These are phyloP conservation scores for Crotalus helleri DNA, from an alignment of 2,113 vertebrate genomes.

Conservation along the genomic window DNA sequence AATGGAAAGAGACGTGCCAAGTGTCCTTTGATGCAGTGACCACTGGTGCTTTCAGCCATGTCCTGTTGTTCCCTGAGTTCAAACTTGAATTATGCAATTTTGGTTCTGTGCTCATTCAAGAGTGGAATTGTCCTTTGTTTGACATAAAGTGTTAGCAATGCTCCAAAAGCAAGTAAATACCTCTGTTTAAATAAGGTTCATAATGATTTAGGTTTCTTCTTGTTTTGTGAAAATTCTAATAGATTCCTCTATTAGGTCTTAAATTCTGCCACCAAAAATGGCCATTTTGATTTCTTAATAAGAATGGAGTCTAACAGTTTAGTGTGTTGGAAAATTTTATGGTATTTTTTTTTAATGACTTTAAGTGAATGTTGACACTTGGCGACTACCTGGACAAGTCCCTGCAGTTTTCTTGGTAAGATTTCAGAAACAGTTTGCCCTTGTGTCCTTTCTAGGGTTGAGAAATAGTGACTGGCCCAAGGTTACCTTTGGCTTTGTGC, in stretches of 20 bases:
- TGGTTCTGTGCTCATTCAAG: slow-evolving; percentile 44
- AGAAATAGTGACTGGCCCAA: too few relatives aligned
- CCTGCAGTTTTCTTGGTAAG: too few relatives aligned
- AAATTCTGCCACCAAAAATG: background rate
- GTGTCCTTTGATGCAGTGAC: slow-evolving; percentile 43
- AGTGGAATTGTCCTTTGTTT: slow-evolving; percentile 51
- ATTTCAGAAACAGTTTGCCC: too few relatives aligned
- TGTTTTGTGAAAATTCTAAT: background rate
- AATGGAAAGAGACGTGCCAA: slow-evolving; percentile 44
- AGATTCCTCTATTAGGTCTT: slow-evolving; percentile 6
- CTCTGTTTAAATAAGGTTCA: slow-evolving; percentile 42
- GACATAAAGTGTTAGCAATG: slow-evolving; percentile 37
- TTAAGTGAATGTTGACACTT: too few relatives aligned
- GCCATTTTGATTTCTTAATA: background rate
- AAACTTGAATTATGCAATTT: slow-evolving; percentile 29
- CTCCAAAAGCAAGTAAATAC: slow-evolving; percentile 40
- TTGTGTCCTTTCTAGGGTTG: too few relatives aligned
- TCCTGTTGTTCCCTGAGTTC: slow-evolving; percentile 52
- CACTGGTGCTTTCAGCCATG: background rate
- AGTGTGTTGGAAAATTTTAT: too few relatives aligned
- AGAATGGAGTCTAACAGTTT: background rate
- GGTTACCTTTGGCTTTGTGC: too few relatives aligned
- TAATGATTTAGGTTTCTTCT: slow-evolving; percentile 52
- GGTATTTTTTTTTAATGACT: too few relatives aligned
- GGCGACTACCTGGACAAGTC: too few relatives aligned